Evolutionary conservation across 1,140 invertebrate species (phyloP).

Genomic region (roundworm (Caenorhabditis elegans)): DNA sequence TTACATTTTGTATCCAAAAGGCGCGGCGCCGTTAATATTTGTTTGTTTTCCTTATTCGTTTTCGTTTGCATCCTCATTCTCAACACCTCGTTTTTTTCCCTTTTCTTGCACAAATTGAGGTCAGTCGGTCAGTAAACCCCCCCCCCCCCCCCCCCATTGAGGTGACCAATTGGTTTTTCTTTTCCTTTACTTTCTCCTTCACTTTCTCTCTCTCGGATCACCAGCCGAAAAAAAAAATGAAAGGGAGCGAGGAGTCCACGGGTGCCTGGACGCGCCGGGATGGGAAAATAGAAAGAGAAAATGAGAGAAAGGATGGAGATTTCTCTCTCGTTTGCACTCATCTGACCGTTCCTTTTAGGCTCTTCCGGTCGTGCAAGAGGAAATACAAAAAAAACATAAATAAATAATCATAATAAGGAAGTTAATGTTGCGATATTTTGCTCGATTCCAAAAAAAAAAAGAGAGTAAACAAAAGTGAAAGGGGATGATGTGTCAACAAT

Average conservation of each 20-base stretch:
- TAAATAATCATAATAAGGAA: conserved; percentile 8
- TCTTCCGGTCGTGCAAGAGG: neutral
- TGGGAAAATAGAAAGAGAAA: neutral
- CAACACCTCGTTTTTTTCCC: neutral
- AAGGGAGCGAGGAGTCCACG: neutral
- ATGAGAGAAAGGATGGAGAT: too few species aligned
- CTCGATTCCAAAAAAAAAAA: too few species aligned
- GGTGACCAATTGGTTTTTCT: conserved; percentile 23
- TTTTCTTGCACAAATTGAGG: conserved; percentile 28
- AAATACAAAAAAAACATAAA: neutral
- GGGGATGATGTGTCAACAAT: too few species aligned
- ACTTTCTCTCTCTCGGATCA: neutral
- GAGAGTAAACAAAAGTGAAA: too few species aligned
- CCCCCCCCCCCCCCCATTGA: too few species aligned
- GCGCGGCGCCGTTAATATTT: neutral
- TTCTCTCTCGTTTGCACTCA: conserved; percentile 9
- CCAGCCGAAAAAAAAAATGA: neutral
- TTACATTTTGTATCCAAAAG: neutral
- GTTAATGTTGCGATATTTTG: conserved; percentile 1
- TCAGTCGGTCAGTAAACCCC: conserved; percentile 31
- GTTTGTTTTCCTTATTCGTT: conserved; percentile 14
- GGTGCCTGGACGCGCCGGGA: conserved; percentile 15
- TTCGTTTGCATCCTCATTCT: conserved; percentile 18
- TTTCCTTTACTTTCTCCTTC: neutral
- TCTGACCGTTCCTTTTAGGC: neutral